Percentiles rank a stretch among this genome's conserved stretches.
Evolutionary conservation across 2,113 vertebrate genomes (phyloP).

Genomic region (Bettongia penicillata): DNA sequence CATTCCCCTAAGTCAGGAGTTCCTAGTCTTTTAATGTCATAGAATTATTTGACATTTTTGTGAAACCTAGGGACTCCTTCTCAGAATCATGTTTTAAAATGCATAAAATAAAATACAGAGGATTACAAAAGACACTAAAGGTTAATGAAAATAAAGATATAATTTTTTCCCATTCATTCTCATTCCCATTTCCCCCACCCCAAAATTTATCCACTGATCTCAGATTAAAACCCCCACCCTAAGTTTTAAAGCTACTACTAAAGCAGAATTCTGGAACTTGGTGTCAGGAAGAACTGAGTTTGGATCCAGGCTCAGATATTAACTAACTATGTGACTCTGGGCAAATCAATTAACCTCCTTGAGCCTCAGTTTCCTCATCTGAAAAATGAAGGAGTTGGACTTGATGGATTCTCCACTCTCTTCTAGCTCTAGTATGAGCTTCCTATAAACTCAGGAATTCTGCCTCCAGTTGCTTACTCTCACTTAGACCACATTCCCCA

Average conservation of each 20-base stretch:
- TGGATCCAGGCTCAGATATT: neutral
- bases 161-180: neutral
- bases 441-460: neutral
- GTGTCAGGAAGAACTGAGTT: neutral
- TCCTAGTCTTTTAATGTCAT: neutral
- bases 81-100: neutral
- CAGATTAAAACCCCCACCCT: neutral
- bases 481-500: neutral
- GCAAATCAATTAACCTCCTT: neutral
- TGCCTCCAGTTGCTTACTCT: neutral
- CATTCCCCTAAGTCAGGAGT: neutral
- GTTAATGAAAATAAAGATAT: neutral
- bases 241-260: neutral
- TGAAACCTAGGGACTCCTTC: neutral
- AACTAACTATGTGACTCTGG: neutral
- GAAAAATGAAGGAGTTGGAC: neutral
- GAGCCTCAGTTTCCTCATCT: constrained; percentile 29
- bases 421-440: neutral
- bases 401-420: neutral
- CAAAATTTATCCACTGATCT: neutral
- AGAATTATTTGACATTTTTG: neutral
- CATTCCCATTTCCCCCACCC: neutral
- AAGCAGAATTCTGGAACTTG: neutral
- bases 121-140: neutral
- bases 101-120: neutral